Conservation (phyloP, 2,888 invertebrate genomes). For the Drosophila greeni region DNA sequence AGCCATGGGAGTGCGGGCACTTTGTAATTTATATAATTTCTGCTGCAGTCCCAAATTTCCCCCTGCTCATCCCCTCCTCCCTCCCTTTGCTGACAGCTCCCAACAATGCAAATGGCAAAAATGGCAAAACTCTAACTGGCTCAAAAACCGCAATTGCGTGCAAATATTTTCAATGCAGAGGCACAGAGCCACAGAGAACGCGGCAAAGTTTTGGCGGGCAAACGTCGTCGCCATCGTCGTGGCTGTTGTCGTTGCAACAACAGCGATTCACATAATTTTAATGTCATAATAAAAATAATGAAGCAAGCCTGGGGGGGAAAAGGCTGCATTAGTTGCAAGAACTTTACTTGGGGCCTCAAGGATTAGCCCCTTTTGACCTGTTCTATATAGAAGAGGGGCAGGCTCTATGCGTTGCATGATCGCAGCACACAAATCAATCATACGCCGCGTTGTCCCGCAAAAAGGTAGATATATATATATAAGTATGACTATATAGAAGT, state of each 20-base stretch:
- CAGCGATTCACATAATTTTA: constrained; percentile 70
- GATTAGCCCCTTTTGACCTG: constrained; percentile 18
- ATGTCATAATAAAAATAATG: constrained; percentile 71
- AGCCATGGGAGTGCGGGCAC: constrained; percentile 21
- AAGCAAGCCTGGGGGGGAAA: constrained; percentile 12
- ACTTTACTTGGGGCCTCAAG: constrained; percentile 29
- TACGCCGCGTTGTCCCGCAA: constrained; percentile 19
- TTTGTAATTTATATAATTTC: constrained; percentile 73
- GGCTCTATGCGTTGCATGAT: constrained; percentile 40
- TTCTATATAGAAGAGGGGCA: not conserved
- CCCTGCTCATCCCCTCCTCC: not conserved
- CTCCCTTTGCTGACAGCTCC: constrained; percentile 58
- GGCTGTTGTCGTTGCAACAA: constrained; percentile 11
- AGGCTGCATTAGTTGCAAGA: constrained; percentile 38
- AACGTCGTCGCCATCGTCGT: constrained; percentile 31
- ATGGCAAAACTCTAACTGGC: constrained; percentile 38
- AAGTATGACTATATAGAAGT: not conserved
- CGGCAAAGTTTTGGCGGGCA: constrained; percentile 51
- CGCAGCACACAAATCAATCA: constrained; percentile 47
- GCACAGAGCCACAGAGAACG: constrained; percentile 30
- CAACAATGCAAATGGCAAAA: constrained; percentile 67
- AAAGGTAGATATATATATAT: not conserved
- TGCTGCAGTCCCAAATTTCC: constrained; percentile 45
- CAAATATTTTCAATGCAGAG: constrained; percentile 73
- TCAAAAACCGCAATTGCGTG: constrained; percentile 72